Percentiles rank a stretch among this genome's conserved stretches.
phyloP scores from a whole-genome alignment of 2,113 vertebrate genomes.

The Hepsetus odoe region DNA sequence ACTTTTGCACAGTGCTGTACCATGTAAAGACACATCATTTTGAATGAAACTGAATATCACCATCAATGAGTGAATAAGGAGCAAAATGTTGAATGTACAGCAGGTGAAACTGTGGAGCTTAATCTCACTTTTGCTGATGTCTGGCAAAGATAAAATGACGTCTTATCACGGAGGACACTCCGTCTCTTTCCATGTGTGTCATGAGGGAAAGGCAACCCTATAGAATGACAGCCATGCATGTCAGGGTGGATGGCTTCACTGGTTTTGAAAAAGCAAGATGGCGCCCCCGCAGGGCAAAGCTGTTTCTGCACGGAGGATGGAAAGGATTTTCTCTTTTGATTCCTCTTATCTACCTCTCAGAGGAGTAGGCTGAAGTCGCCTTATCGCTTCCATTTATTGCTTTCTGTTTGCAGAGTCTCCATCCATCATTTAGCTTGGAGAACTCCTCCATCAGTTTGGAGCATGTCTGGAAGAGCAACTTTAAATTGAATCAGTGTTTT shows the following conservation, averaged over 20 bases:
- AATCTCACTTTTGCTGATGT: not conserved
- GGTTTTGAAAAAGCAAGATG: constrained; percentile 9
- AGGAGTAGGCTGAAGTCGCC: constrained; percentile 9
- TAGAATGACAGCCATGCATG: constrained; percentile 38
- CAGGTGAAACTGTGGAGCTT: no score
- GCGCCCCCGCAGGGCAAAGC: constrained; percentile 37
- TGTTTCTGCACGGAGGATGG: constrained; percentile 24
- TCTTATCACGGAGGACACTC: constrained; percentile 1
- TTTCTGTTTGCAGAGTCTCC: constrained; percentile 38
- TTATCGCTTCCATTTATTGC: constrained; percentile 39
- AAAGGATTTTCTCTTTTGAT: not conserved
- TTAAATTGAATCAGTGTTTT: constrained; percentile 24
- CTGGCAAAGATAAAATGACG: not conserved
- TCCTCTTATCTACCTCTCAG: constrained; percentile 45
- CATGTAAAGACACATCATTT: no score
- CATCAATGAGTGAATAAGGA: no score
- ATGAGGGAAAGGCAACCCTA: not conserved
- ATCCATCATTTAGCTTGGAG: constrained; percentile 8
- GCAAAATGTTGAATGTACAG: no score
- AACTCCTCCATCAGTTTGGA: constrained; percentile 17
- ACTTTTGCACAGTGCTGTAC: no score
- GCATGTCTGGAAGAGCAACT: constrained; percentile 14
- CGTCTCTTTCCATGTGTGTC: not conserved
- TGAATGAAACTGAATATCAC: no score
- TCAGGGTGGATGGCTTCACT: constrained; percentile 8